Evolutionary conservation across 2,113 vertebrate species (phyloP).

Genomic region (Axis porcinus): DNA sequence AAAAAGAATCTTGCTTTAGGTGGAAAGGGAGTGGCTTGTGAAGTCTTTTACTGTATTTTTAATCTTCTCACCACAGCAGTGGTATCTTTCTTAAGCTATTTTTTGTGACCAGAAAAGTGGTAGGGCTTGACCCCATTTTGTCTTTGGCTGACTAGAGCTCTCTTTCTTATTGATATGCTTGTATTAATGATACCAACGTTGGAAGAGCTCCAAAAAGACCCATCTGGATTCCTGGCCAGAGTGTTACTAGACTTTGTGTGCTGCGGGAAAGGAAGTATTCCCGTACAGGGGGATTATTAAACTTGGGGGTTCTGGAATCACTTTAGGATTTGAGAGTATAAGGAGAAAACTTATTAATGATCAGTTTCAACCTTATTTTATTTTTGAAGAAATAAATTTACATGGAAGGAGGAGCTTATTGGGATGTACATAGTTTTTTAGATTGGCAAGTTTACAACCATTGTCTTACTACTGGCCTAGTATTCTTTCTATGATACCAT

Average conservation of each 20-base stretch:
- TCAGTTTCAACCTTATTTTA: background rate
- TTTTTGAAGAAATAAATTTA: background rate
- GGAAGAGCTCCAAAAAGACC: constrained; percentile 27
- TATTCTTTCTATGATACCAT: background rate
- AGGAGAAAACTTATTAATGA: background rate
- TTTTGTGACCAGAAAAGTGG: background rate
- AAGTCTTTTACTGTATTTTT: background rate
- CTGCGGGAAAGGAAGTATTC: background rate
- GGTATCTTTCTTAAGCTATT: background rate
- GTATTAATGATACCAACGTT: background rate
- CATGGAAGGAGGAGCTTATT: background rate
- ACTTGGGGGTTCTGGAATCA: background rate
- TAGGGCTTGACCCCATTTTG: background rate
- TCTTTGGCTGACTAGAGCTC: background rate
- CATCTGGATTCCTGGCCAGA: background rate
- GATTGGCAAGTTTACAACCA: background rate
- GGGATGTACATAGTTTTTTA: background rate
- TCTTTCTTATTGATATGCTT: background rate
- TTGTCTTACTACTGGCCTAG: background rate
- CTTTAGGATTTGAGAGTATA: background rate
- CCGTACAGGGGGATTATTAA: background rate
- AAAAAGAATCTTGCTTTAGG: background rate
- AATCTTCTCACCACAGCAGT: background rate
- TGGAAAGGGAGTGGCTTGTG: background rate
- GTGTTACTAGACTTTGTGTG: background rate